phyloP scores from a whole-genome alignment of 2,797 vertebrate genomes.

The Basileuterus tristriatus region DNA sequence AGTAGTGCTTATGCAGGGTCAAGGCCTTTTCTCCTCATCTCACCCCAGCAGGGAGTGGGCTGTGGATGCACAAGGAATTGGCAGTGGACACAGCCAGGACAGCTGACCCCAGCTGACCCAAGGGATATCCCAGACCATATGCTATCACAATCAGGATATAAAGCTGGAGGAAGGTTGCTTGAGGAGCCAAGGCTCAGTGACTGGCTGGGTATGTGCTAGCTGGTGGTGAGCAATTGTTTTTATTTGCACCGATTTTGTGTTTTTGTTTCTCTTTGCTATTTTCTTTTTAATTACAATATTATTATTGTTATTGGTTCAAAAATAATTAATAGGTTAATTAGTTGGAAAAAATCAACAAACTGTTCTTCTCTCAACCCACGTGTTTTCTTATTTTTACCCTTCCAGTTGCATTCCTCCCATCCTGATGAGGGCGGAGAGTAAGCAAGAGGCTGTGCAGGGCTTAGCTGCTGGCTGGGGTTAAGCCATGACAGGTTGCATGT shows the following conservation, averaged over 20 bases:
- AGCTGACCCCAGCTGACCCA: background rate
- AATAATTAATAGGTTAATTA: background rate
- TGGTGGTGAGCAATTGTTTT: background rate
- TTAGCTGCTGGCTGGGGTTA: background rate
- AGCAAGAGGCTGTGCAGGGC: background rate
- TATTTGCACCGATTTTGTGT: background rate
- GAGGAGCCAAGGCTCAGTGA: background rate
- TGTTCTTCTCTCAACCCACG: background rate
- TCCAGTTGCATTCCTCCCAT: background rate
- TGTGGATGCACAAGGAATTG: background rate
- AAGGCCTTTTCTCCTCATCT: background rate
- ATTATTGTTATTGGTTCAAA: background rate
- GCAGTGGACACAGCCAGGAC: background rate
- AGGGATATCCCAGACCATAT: background rate
- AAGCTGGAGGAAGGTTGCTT: background rate
- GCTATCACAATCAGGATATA: background rate
- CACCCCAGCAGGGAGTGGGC: background rate
- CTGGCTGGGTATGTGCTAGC: background rate
- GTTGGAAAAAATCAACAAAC: background rate
- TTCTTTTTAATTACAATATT: background rate
- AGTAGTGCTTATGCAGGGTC: background rate
- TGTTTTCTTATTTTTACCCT: background rate
- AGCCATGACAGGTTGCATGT: background rate
- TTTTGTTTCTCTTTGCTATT: background rate
- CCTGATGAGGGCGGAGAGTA: background rate